Evolutionary conservation across 2,113 vertebrate species (phyloP).

Genomic region (Elaphurus davidianus): DNA sequence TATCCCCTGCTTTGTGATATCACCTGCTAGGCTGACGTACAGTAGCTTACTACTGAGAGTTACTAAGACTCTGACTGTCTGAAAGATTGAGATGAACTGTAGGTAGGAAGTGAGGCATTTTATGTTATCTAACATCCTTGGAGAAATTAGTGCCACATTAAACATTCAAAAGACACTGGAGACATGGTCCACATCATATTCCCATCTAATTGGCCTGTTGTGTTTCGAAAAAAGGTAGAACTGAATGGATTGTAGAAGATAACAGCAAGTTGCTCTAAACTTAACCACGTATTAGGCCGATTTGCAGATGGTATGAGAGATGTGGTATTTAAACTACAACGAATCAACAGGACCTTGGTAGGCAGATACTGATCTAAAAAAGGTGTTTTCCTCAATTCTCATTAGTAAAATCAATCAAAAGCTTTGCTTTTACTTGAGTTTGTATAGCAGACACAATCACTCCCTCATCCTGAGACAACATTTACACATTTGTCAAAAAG

Average conservation of each 20-base stretch:
- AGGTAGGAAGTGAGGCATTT: background rate
- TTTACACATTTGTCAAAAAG: background rate
- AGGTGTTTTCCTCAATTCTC: background rate
- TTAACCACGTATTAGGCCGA: background rate
- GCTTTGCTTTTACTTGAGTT: background rate
- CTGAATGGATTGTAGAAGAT: background rate
- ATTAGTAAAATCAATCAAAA: background rate
- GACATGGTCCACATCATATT: background rate
- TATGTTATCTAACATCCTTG: background rate
- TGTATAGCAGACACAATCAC: background rate
- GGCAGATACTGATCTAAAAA: background rate
- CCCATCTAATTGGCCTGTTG: background rate
- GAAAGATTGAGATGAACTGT: background rate
- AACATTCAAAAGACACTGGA: background rate
- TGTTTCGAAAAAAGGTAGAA: background rate
- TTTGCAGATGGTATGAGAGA: background rate
- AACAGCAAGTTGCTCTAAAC: background rate
- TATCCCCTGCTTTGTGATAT: background rate
- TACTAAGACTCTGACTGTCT: background rate
- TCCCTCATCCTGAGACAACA: background rate
- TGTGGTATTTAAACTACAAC: background rate
- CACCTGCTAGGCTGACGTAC: background rate
- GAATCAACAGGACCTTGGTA: background rate
- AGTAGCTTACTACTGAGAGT: background rate
- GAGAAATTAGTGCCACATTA: background rate